Percentiles rank a stretch among this genome's conserved stretches.
phyloP scores from a whole-genome alignment of 2,797 vertebrate species.

The Garrulus glandarius region DNA sequence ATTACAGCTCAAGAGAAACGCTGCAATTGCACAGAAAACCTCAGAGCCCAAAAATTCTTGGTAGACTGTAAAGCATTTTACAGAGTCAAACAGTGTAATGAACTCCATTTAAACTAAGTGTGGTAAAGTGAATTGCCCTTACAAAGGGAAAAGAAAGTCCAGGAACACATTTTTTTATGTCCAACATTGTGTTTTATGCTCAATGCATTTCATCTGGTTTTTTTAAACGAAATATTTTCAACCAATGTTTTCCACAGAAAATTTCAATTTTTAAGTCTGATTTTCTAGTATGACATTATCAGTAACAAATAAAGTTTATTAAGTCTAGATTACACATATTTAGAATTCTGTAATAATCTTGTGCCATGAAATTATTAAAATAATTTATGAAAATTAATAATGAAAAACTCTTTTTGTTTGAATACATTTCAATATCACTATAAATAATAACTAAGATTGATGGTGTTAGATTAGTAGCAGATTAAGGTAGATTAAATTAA shows the following conservation, averaged over 20 bases:
- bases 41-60: background rate
- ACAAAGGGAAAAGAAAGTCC: background rate
- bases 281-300: background rate
- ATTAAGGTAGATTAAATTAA: background rate
- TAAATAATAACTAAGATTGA: background rate
- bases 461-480: background rate
- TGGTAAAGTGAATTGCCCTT: background rate
- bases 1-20: background rate
- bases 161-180: background rate
- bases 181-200: background rate
- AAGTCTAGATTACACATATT: background rate
- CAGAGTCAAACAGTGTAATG: background rate
- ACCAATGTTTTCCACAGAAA: background rate
- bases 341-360: background rate
- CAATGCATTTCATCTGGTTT: rapidly evolving
- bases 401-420: rapidly evolving
- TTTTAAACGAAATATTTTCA: background rate
- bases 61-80: background rate
- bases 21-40: background rate
- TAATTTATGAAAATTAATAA: background rate
- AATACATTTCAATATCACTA: background rate
- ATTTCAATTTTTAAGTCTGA: background rate
- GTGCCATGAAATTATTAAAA: background rate
- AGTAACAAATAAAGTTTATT: background rate
- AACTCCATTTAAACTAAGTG: background rate